Evolutionary conservation across 2,888 invertebrate genomes (phyloP).

Genomic region (Achlya flavicornis): DNA sequence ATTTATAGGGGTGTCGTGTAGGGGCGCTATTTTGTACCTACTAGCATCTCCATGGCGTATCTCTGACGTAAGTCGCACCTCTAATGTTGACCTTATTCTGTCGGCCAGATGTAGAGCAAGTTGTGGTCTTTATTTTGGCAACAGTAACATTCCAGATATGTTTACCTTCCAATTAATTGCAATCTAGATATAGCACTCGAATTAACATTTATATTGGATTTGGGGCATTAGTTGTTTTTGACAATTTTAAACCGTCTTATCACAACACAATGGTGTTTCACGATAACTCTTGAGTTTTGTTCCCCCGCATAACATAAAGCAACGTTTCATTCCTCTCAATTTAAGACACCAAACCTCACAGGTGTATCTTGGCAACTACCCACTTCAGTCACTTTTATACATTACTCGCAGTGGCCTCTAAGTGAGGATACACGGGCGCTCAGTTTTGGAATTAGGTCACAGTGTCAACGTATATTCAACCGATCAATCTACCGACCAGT

Average conservation of each 20-base stretch:
- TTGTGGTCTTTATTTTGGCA: neutral
- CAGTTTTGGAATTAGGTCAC: constrained; percentile 72
- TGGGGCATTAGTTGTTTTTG: too few species aligned
- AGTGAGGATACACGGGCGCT: constrained; percentile 50
- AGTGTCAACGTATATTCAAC: constrained; percentile 56
- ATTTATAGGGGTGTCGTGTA: constrained; percentile 3
- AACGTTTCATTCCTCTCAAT: neutral
- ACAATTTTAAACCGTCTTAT: neutral
- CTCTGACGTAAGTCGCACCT: neutral
- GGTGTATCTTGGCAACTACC: constrained; percentile 1
- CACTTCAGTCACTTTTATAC: constrained; percentile 17
- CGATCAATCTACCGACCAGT: constrained; percentile 54
- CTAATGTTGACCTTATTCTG: neutral
- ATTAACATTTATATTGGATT: too few species aligned
- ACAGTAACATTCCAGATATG: neutral
- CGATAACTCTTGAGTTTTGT: neutral
- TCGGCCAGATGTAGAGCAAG: neutral
- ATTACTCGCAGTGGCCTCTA: constrained; percentile 27
- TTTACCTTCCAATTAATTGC: neutral
- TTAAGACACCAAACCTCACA: constrained; percentile 2
- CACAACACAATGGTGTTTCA: neutral
- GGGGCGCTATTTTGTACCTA: neutral
- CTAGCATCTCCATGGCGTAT: neutral
- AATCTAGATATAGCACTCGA: neutral
- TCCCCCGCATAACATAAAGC: neutral